Percentiles rank a stretch among this genome's conserved stretches.
phyloP scores from a whole-genome alignment of 2,113 vertebrate species.

The Riparia riparia region DNA sequence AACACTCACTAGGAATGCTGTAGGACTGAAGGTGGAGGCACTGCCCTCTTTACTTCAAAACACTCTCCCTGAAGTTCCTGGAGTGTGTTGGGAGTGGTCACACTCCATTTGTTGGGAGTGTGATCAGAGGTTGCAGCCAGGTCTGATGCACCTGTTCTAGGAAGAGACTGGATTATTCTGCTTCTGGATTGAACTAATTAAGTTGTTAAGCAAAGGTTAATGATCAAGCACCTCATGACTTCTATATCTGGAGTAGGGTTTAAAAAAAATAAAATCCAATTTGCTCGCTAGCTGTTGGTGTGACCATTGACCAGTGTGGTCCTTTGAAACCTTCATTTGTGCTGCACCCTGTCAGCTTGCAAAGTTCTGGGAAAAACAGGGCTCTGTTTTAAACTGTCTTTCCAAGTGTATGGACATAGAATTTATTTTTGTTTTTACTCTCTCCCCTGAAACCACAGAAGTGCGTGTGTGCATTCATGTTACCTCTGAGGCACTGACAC shows the following conservation, averaged over 20 bases:
- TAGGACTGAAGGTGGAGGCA: neutral
- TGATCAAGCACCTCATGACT: conserved; percentile 3
- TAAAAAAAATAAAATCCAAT: conserved; percentile 6
- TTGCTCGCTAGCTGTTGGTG: neutral
- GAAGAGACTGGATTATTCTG: neutral
- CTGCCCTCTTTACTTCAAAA: neutral
- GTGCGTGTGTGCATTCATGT: fast-evolving
- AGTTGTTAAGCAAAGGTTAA: neutral
- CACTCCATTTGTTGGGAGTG: fast-evolving
- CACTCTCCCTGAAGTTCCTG: neutral
- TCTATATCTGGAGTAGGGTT: conserved; percentile 22
- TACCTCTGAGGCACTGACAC: neutral
- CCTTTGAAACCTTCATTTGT: neutral
- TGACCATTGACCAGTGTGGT: neutral
- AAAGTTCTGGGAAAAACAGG: neutral
- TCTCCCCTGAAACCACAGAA: neutral
- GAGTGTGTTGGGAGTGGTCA: too few relatives aligned
- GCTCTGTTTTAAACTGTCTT: neutral
- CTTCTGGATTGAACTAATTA: conserved; percentile 14
- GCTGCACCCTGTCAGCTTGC: neutral
- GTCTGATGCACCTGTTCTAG: neutral
- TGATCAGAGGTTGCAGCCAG: neutral
- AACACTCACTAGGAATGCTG: neutral
- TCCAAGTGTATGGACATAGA: neutral
- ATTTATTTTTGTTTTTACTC: neutral